Evolutionary conservation across 1,140 invertebrate species (phyloP).

Genomic region (Magallana gigas): DNA sequence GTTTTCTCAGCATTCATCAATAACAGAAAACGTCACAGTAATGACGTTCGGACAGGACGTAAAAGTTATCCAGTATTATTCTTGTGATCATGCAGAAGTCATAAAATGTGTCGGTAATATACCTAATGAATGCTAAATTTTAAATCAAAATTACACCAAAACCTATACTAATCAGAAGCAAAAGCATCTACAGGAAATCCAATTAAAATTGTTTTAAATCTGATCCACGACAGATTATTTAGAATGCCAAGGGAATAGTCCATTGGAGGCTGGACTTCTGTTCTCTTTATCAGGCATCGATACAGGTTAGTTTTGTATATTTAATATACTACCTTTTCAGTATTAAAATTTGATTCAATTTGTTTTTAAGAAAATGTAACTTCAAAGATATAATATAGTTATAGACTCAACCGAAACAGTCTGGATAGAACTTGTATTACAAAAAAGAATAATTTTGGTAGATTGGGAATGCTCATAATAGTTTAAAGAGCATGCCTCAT

Average conservation of each 20-base stretch:
- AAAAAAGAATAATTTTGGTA: too few relatives aligned
- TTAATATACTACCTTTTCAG: too few relatives aligned
- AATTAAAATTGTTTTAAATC: not conserved
- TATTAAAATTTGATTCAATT: too few relatives aligned
- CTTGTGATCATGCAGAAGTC: not conserved
- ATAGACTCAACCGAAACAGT: too few relatives aligned
- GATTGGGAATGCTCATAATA: not conserved
- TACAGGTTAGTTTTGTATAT: not conserved
- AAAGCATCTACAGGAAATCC: not conserved
- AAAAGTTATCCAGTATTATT: not conserved
- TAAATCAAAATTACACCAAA: too few relatives aligned
- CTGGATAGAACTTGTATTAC: too few relatives aligned
- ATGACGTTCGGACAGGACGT: not conserved
- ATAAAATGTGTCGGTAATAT: not conserved
- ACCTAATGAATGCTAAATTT: not conserved
- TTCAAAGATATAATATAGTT: too few relatives aligned
- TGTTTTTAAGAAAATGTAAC: too few relatives aligned
- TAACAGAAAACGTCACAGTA: conserved; percentile 3
- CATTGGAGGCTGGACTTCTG: not conserved
- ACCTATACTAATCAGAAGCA: not conserved
- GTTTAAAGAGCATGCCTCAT: not conserved
- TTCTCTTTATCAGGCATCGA: not conserved
- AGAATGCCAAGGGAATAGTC: not conserved
- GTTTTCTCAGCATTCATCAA: conserved; percentile 6
- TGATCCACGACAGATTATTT: not conserved